Evolutionary conservation across 2,113 vertebrate species (phyloP).

Genomic region (Brachyhypopomus gauderio): DNA sequence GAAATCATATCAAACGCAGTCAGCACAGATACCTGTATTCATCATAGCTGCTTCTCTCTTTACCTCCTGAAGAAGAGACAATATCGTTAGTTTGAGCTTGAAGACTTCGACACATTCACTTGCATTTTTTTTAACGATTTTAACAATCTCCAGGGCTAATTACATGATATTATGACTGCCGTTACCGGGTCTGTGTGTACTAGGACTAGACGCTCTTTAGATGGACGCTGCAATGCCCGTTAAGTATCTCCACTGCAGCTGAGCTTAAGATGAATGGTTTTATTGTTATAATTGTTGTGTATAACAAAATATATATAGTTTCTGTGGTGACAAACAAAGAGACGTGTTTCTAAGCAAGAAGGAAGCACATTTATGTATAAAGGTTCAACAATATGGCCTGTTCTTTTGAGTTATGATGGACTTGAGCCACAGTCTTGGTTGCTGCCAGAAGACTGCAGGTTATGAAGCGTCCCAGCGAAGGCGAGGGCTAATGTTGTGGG

Average conservation of each 20-base stretch:
- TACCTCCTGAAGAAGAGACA: slow-evolving; percentile 79
- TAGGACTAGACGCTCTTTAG: not conserved
- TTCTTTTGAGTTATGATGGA: not conserved
- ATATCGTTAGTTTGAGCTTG: slow-evolving; percentile 63
- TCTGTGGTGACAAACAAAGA: slow-evolving; percentile 5
- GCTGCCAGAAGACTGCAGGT: not conserved
- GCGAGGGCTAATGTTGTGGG: not conserved
- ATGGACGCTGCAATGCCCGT: not conserved
- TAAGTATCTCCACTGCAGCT: too few species aligned
- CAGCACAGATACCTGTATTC: slow-evolving; percentile 87
- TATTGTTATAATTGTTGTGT: too few species aligned
- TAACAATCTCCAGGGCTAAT: not conserved
- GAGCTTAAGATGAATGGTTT: too few species aligned
- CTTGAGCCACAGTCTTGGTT: not conserved
- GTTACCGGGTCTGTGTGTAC: not conserved
- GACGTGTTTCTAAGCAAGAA: not conserved
- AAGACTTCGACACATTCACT: slow-evolving; percentile 40
- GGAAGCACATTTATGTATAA: not conserved
- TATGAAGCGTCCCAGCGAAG: too few species aligned
- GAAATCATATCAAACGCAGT: slow-evolving; percentile 45
- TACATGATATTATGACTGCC: not conserved
- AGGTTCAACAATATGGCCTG: not conserved
- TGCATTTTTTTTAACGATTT: slow-evolving; percentile 34
- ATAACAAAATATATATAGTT: not conserved
- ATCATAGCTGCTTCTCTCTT: slow-evolving; percentile 86